Base-by-base conservation (phyloP, 2,888 invertebrate genomes). In the Cheilosia soror region DNA sequence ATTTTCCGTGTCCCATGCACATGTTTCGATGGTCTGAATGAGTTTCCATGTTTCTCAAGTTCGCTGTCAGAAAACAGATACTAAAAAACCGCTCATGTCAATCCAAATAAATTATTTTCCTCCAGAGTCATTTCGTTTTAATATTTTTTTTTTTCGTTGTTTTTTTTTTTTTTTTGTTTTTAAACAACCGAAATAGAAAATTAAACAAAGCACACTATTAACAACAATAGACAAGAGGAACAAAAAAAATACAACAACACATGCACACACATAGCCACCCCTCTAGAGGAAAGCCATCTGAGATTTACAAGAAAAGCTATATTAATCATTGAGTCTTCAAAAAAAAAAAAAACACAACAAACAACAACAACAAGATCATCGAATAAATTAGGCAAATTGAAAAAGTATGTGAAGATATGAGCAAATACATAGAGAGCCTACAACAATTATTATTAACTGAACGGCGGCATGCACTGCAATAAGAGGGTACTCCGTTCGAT, bases 151-250 rank as follows among this genome's bases (percentile, higher is more conserved):
- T n/a, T n/a, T n/a, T n/a, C n/a, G n/a, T n/a, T n/a, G n/a, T n/a
- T n/a, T 47, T 47, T 15, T 31, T n/a, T n/a, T 4, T 47, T 4
- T 15, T 9, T 15, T 44, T 25, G 13, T 33, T 63, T 63, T 33
- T 13, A 37, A 49, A 63, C 33, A 66, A 72, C 71, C 37, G 31
- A 72, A 72, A 72, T 72, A 72, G 72, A 72, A 72, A 72, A 53
- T 60, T 71, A 51, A 71, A 71, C 71, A 71, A 71, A 71, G 49
- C 71, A 25, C 58, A 71, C 71, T 60, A 51, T 72, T 60, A 72
- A 72, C 72, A 72, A 72, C 60, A 60, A 71, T 60, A 71, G 49
- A 29, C 13, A 31, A 29, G 5, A 27, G 40, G 40, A 62, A n/a
- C n/a, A n/a, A 62, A 62, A 9, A 47, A 49, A 62, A 31, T 11